phyloP scores from a whole-genome alignment of 2,888 invertebrate species.

The Chloromyia formosa region DNA sequence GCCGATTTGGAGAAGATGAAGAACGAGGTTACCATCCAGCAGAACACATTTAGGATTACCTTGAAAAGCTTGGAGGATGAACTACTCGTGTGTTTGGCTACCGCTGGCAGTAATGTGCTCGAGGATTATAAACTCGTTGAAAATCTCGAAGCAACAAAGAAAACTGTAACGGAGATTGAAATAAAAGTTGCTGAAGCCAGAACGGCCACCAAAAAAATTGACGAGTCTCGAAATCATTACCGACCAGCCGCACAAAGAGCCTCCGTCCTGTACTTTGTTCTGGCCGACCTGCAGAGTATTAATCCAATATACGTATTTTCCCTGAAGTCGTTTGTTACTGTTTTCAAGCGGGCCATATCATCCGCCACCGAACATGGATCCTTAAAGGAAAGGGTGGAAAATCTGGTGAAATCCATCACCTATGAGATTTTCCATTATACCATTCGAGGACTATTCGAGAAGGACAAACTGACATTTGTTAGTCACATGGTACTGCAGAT shows the following conservation, averaged over 20 bases:
- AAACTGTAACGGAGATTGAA: slow-evolving; percentile 90
- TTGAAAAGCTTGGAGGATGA: slow-evolving; percentile 91
- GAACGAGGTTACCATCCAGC: slow-evolving; percentile 86
- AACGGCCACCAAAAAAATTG: slow-evolving; percentile 87
- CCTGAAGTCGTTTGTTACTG: slow-evolving; percentile 91
- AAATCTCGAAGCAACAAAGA: slow-evolving; percentile 93
- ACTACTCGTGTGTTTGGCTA: slow-evolving; percentile 83
- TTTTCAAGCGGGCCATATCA: slow-evolving; percentile 86
- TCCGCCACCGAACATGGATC: slow-evolving; percentile 75
- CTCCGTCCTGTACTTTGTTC: slow-evolving; percentile 90
- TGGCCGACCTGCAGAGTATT: slow-evolving; percentile 90
- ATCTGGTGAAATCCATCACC: slow-evolving; percentile 87
- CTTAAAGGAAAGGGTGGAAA: slow-evolving; percentile 75
- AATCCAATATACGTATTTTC: slow-evolving; percentile 97
- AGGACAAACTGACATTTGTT: slow-evolving; percentile 90
- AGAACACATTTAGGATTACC: slow-evolving; percentile 94
- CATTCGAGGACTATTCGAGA: slow-evolving; percentile 89
- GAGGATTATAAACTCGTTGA: slow-evolving; percentile 90
- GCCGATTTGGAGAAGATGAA: slow-evolving; percentile 90
- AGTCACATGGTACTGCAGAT: slow-evolving; percentile 85
- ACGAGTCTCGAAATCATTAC: slow-evolving; percentile 90
- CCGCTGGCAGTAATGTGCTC: slow-evolving; percentile 91
- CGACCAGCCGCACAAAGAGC: slow-evolving; percentile 85
- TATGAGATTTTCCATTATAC: slow-evolving; percentile 89
- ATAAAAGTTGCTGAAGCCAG: slow-evolving; percentile 87